phyloP scores from a whole-genome alignment of 2,113 vertebrate species.

The Oreocharis arfaki region DNA sequence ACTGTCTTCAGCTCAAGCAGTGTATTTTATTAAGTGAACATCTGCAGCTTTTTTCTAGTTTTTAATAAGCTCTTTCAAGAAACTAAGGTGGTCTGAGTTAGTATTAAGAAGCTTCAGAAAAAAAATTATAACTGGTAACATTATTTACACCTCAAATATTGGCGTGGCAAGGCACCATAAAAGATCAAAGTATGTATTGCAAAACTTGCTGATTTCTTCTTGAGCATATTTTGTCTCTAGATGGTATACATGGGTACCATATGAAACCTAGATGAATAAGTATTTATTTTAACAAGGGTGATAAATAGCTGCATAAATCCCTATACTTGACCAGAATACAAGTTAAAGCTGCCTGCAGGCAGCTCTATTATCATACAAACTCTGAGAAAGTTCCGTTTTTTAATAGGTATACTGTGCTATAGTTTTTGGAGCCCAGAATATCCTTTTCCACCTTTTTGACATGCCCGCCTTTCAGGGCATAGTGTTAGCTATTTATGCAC shows the following conservation, averaged over 20 bases:
- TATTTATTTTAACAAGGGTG: conserved; percentile 3
- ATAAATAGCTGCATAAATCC: not conserved
- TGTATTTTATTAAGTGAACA: not conserved
- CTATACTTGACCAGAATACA: not conserved
- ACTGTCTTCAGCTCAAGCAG: not conserved
- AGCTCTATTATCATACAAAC: not conserved
- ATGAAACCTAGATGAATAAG: not conserved
- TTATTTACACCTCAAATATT: not conserved
- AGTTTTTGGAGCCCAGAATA: conserved; percentile 38
- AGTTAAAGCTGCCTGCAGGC: not conserved
- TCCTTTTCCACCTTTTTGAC: conserved; percentile 19
- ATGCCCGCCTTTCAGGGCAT: not conserved
- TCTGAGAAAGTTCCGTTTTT: not conserved
- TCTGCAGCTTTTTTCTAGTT: not conserved
- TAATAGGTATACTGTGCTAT: not conserved
- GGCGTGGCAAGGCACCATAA: not conserved
- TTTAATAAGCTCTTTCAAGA: not conserved
- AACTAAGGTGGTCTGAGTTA: not conserved
- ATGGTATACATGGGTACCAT: not conserved
- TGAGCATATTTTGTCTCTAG: not conserved
- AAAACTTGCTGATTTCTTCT: not conserved
- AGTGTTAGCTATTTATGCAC: conserved; percentile 1
- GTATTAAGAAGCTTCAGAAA: not conserved
- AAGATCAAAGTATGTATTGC: not conserved
- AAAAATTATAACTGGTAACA: not conserved